Conservation (phyloP, 1,140 invertebrate genomes). For the Neodiprion lecontei region DNA sequence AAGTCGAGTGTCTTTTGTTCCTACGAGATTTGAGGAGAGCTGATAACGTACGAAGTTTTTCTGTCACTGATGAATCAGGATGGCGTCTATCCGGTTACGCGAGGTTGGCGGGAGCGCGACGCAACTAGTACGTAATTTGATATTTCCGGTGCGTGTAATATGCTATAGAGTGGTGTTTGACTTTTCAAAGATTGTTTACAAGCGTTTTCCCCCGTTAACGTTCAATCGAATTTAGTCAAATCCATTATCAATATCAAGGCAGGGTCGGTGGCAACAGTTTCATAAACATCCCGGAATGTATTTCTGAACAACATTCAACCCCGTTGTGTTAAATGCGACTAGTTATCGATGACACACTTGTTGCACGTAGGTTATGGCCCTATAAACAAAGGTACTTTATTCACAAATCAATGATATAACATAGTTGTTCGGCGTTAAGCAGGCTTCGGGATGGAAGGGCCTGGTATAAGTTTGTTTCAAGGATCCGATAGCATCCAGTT, state of each 20-base stretch:
- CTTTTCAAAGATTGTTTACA: slow-evolving; percentile 56
- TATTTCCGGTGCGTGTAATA: slow-evolving; percentile 40
- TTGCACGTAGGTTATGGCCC: slow-evolving; percentile 57
- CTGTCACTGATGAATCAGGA: no score
- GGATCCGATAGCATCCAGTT: slow-evolving; percentile 50
- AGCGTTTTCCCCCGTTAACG: slow-evolving; percentile 34
- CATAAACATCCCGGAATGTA: slow-evolving; percentile 15
- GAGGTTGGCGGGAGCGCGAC: slow-evolving; percentile 1
- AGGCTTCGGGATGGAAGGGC: slow-evolving; percentile 51
- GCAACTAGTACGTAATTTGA: neutral
- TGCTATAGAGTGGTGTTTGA: slow-evolving; percentile 43
- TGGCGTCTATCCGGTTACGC: neutral
- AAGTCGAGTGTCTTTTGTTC: no score
- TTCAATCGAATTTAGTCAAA: neutral
- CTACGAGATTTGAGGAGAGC: no score
- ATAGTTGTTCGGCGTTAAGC: slow-evolving; percentile 19
- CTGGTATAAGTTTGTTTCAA: slow-evolving; percentile 56
- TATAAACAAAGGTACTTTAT: slow-evolving; percentile 59
- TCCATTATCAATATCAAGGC: slow-evolving; percentile 16
- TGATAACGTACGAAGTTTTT: no score
- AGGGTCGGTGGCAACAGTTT: slow-evolving; percentile 25
- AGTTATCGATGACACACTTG: slow-evolving; percentile 49
- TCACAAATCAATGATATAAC: slow-evolving; percentile 38
- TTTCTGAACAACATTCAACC: slow-evolving; percentile 11
- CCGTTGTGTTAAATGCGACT: slow-evolving; percentile 24